Evolutionary conservation across 92 coral and sea anemone species (phyloP).

Genomic region (Parazoanthus atlanticus): DNA sequence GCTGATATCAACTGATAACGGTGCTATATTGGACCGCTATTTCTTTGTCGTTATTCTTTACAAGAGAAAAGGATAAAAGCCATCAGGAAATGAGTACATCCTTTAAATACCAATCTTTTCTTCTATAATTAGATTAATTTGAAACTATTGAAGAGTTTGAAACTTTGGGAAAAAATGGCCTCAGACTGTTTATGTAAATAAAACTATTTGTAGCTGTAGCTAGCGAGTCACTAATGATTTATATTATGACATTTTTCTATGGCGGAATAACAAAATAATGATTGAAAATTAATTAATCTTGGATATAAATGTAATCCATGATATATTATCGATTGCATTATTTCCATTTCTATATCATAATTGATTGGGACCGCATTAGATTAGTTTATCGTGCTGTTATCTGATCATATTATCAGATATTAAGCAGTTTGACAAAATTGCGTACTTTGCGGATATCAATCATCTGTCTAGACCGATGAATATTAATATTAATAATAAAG

Average conservation of each 20-base stretch:
- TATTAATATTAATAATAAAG: too few species aligned
- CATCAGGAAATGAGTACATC: slow-evolving; percentile 7
- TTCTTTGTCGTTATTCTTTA: background rate
- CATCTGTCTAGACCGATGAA: background rate
- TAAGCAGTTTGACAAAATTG: too few species aligned
- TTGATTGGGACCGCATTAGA: slow-evolving; percentile 2
- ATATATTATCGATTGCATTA: background rate
- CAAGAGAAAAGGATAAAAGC: background rate
- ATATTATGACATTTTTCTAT: background rate
- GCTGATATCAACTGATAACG: slow-evolving; percentile 7
- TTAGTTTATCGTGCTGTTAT: background rate
- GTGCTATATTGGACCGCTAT: background rate
- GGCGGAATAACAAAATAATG: background rate
- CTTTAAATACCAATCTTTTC: background rate
- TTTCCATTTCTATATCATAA: background rate
- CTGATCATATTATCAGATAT: background rate
- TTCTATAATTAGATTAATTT: background rate
- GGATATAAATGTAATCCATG: background rate
- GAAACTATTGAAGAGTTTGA: background rate
- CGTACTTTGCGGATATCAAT: background rate
- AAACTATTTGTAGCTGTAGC: background rate
- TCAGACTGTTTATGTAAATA: background rate
- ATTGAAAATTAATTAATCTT: background rate
- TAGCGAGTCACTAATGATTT: background rate
- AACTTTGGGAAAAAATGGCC: background rate